Conservation (phyloP, 92 coral and sea anemone species). For the Micromussa lordhowensis region DNA sequence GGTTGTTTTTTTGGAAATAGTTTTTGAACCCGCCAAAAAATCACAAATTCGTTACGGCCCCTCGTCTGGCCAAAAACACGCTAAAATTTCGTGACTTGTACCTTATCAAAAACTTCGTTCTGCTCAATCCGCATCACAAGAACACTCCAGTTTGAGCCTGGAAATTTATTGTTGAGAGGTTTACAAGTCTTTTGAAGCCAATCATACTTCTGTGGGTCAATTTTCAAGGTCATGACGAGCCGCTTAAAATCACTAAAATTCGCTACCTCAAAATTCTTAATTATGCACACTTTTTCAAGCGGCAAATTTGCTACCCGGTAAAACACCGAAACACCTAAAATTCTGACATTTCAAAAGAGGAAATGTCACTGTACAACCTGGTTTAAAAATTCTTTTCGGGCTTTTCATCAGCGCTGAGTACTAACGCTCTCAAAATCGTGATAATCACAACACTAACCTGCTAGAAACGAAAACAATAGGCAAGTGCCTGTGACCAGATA, state of each 20-base stretch:
- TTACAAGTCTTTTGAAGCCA: not conserved
- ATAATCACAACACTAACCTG: not conserved
- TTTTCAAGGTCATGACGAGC: not conserved
- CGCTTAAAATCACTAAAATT: not conserved
- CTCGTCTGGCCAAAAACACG: no score
- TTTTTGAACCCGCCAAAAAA: no score
- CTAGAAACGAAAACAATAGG: no score
- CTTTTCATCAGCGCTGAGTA: no score
- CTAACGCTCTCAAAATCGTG: no score
- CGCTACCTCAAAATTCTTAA: no score
- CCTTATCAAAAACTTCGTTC: not conserved
- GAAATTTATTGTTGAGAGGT: not conserved
- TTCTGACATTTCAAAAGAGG: not conserved
- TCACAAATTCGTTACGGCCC: no score
- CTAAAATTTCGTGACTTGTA: not conserved
- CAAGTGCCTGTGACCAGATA: no score
- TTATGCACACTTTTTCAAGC: no score
- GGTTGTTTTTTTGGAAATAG: no score
- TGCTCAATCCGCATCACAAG: not conserved
- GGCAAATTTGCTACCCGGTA: constrained; percentile 1
- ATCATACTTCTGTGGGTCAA: not conserved
- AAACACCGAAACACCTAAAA: not conserved
- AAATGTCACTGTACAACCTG: not conserved
- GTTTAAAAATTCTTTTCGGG: not conserved
- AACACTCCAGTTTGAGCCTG: not conserved